Conservation (phyloP, 2,113 vertebrate species). For the Labeo catla region DNA sequence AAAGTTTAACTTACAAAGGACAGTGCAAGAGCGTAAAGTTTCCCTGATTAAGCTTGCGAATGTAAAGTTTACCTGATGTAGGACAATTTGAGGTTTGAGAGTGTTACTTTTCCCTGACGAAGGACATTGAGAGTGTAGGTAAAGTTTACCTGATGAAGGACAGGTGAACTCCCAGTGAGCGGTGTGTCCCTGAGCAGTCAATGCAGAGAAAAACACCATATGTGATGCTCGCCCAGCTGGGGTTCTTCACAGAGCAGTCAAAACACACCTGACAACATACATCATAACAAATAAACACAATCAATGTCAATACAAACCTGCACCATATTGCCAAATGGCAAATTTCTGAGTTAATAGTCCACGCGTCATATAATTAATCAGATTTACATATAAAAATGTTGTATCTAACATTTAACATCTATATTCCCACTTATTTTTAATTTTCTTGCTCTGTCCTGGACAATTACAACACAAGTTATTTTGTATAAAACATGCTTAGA, state of each 20-base stretch:
- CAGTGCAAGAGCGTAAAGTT: no score
- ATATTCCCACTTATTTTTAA: background rate
- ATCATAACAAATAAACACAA: conserved; percentile 11
- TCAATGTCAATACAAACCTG: no score
- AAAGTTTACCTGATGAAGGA: conserved; percentile 80
- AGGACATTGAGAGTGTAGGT: conserved; percentile 72
- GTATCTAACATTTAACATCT: background rate
- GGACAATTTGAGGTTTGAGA: background rate
- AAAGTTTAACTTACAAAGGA: background rate
- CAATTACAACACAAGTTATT: background rate
- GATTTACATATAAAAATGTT: background rate
- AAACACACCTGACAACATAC: conserved; percentile 83
- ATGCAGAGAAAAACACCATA: conserved; percentile 97
- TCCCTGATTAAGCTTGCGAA: no score
- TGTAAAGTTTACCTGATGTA: background rate
- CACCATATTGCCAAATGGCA: no score
- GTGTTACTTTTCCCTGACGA: conserved; percentile 72
- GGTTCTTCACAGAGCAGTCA: conserved; percentile 93
- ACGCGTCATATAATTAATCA: background rate
- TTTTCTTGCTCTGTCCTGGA: background rate
- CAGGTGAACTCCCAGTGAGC: conserved; percentile 94
- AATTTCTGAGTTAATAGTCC: no score
- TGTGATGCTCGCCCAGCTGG: conserved; percentile 97
- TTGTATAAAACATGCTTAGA: background rate
- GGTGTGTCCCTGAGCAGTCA: conserved; percentile 92